These are phyloP conservation scores for Heliocidaris erythrogramma DNA, from an alignment of 35 echinoderm and acorn worm genomes.

Conservation along the genomic window DNA sequence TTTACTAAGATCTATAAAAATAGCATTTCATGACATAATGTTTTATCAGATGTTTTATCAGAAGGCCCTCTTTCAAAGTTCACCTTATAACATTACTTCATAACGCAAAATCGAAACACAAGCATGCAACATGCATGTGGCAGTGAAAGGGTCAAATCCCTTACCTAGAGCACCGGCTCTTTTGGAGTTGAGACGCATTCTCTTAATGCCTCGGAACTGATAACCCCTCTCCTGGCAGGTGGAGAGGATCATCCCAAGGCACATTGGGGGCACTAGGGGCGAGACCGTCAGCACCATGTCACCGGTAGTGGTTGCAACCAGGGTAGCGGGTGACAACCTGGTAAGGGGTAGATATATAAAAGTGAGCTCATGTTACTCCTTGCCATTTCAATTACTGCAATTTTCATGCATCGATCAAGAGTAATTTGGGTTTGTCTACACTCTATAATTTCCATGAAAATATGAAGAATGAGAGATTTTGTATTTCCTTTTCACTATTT, in stretches of 20 bases:
- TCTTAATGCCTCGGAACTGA: conserved; percentile 73
- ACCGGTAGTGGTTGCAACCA: conserved; percentile 68
- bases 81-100: too few relatives aligned
- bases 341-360: neutral
- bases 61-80: too few relatives aligned
- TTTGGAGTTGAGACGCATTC: conserved; percentile 72
- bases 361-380: neutral
- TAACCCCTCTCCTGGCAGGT: conserved; percentile 87
- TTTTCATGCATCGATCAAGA: too few relatives aligned
- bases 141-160: neutral
- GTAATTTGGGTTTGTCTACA: too few relatives aligned
- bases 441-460: too few relatives aligned
- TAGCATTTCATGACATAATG: too few relatives aligned
- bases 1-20: too few relatives aligned
- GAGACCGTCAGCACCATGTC: conserved; percentile 82
- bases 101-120: too few relatives aligned
- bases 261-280: conserved; percentile 79
- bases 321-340: conserved; percentile 62
- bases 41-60: too few relatives aligned
- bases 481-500: neutral
- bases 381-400: too few relatives aligned
- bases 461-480: too few relatives aligned
- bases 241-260: conserved; percentile 73
- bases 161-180: conserved; percentile 68
- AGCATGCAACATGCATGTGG: too few relatives aligned